These are phyloP conservation scores for Axea sp. DNA, from an alignment of 2,888 invertebrate genomes.

Conservation along the genomic window DNA sequence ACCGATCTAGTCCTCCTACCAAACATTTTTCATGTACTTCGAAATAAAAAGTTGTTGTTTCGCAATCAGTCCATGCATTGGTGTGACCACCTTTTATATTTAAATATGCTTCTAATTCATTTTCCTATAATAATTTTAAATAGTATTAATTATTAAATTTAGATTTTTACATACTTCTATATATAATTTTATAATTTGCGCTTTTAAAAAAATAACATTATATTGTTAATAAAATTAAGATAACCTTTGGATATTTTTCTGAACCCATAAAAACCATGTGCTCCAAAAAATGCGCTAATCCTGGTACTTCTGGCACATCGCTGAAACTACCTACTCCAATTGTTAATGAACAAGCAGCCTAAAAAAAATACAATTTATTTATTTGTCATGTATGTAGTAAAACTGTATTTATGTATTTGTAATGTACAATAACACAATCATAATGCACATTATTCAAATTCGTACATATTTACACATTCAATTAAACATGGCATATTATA, in stretches of 20 bases:
- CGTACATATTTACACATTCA: too few species aligned
- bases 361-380: too few species aligned
- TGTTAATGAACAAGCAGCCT: conserved; percentile 88
- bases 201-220: too few species aligned
- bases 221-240: too few species aligned
- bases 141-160: too few species aligned
- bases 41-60: conserved; percentile 93
- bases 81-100: conserved; percentile 91
- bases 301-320: conserved; percentile 88
- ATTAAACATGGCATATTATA: too few species aligned
- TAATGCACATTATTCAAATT: too few species aligned
- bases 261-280: conserved; percentile 98
- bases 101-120: conserved; percentile 76
- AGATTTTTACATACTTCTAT: too few species aligned
- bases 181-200: too few species aligned
- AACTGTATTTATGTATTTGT: too few species aligned
- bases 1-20: conserved; percentile 88
- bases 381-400: too few species aligned
- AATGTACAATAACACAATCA: too few species aligned
- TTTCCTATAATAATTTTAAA: conserved; percentile 68
- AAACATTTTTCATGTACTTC: conserved; percentile 91
- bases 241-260: conserved; percentile 91
- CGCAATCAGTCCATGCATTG: conserved; percentile 93
- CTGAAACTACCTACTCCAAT: conserved; percentile 89
- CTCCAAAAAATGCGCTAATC: conserved; percentile 91